Evolutionary conservation across 2,888 invertebrate genomes (phyloP), one percentile per base, ranked within the genome.

Genomic region (Diaphora mendica): DNA sequence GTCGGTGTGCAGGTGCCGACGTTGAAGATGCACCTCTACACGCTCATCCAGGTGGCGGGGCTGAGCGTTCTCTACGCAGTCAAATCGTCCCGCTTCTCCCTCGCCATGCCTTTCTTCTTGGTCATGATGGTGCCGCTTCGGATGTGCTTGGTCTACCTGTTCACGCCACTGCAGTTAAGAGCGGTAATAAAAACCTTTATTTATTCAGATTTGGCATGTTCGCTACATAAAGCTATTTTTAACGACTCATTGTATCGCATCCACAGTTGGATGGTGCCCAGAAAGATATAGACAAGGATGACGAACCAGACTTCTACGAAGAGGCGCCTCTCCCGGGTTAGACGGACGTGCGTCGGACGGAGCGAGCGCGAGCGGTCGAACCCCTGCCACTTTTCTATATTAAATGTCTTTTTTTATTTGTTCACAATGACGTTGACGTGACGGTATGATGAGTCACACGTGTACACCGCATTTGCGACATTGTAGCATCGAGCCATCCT

Each of bases 231-330:
- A 48, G n/a, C 39, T 74, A 48, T 70, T 73, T 74, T 68, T 68
- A 68, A 48, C 33, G 9, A 51, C 20, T 66, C 42, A 26, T 26
- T 44, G 23, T 44, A 44, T 44, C 26, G 44, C 48, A 23, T 78
- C 73, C 69, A 30, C 93, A 98, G 98, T 96, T 99, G 94, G 99
- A 99, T 92, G 98, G 98, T 85, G 98, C 98, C 83, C 98, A 98
- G 91, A 97, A 97, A 82, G 98, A 97, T 80, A 97, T 96, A 73
- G 98, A 98, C 89, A 97, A 97, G 84, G 98, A 98, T 85, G 98
- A 98, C 90, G 99, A 99, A 91, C 98, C 98, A 15, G 99, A 99
- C 93, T 99, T 99, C 96, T 99, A 99, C 92, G 98, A 98, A 87
- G 98, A 99, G 95, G 98, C 99, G 77, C 98, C 97, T 73, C 96